Percentiles rank a stretch among this genome's conserved stretches.
Conservation (phyloP, 2,888 invertebrate species). For the Leptinotarsa juncta region DNA sequence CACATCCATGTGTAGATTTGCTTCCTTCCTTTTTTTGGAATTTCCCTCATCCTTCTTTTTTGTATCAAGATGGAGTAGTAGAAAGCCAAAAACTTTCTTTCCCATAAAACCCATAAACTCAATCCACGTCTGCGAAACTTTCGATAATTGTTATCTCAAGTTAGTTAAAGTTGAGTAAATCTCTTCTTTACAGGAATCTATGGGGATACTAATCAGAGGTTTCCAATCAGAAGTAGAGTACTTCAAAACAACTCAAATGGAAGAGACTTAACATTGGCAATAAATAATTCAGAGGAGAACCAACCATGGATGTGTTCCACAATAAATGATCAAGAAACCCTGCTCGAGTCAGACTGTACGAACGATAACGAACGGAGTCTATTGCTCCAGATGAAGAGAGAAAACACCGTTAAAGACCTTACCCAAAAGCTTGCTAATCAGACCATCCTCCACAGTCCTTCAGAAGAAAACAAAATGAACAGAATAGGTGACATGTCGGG, state of each 20-base stretch:
- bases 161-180: not conserved
- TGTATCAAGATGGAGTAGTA: no score
- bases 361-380: constrained; percentile 69
- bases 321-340: constrained; percentile 51
- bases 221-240: constrained; percentile 72
- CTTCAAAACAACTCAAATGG: constrained; percentile 61
- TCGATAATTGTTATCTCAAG: not conserved
- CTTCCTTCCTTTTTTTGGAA: no score
- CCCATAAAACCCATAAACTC: no score
- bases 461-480: constrained; percentile 71
- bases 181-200: constrained; percentile 68
- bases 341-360: constrained; percentile 67
- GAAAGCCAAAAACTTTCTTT: no score
- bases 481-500: constrained; percentile 89
- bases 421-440: constrained; percentile 86
- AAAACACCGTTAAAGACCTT: constrained; percentile 89
- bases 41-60: no score
- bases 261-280: constrained; percentile 69
- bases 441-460: constrained; percentile 69
- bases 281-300: constrained; percentile 70
- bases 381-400: constrained; percentile 79
- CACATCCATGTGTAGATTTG: no score
- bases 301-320: constrained; percentile 63
- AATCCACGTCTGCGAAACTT: not conserved
- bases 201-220: constrained; percentile 71